Percentiles rank a stretch among this genome's conserved stretches.
Conservation (phyloP, 1,140 invertebrate genomes). For the Xylocopa sonorina region DNA sequence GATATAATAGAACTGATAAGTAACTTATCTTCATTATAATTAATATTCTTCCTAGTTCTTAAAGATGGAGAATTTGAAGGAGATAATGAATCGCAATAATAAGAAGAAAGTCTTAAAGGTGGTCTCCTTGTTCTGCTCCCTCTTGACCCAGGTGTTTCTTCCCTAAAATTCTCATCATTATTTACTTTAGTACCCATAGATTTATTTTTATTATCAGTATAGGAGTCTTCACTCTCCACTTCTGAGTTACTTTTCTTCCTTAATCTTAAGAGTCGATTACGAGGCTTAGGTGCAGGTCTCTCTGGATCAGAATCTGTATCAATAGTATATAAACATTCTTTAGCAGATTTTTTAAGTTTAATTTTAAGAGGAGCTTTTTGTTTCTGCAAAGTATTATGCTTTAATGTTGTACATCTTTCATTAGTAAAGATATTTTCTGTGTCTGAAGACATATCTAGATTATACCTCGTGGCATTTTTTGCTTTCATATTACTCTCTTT, state of each 20-base stretch:
- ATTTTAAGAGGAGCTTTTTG: conserved; percentile 50
- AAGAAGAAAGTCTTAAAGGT: conserved; percentile 35
- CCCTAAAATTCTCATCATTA: not conserved
- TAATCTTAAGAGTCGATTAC: not conserved
- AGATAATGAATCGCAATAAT: conserved; percentile 14
- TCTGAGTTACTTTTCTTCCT: not conserved
- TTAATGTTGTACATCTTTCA: not conserved
- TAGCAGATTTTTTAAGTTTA: conserved; percentile 65
- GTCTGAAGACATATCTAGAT: not conserved
- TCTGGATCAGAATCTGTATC: conserved; percentile 46
- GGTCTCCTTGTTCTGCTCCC: conserved; percentile 18
- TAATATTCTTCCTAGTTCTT: conserved; percentile 19
- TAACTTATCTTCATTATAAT: conserved; percentile 42
- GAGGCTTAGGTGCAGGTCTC: conserved; percentile 1
- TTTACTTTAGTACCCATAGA: not conserved
- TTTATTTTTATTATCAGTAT: not conserved
- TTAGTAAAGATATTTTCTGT: conserved; percentile 23
- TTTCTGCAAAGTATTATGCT: not conserved
- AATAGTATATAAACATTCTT: conserved; percentile 69
- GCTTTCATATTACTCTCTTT: not conserved
- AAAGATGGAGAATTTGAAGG: conserved; percentile 5
- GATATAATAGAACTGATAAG: not conserved
- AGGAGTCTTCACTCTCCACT: not conserved
- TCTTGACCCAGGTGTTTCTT: conserved; percentile 15
- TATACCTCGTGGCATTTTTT: not conserved